A percentile compares a stretch with the other conserved stretches of the same genome.
Evolutionary conservation across 2,797 vertebrate species (phyloP).

Genomic region (Hydrophis major): DNA sequence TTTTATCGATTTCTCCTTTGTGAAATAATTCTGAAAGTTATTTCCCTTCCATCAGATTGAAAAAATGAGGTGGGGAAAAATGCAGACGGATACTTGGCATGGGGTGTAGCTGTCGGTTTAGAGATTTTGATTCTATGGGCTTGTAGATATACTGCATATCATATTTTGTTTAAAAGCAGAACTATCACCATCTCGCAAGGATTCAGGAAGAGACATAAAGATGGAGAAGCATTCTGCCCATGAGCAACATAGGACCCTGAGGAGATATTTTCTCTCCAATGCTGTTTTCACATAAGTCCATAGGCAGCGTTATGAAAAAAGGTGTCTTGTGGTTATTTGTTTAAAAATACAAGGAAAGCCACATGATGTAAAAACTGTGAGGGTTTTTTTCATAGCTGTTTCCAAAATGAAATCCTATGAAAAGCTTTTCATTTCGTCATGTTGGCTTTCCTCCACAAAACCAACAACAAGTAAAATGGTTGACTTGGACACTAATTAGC

Average conservation of each 20-base stretch:
- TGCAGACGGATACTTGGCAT: background rate
- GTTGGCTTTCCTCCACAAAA: background rate
- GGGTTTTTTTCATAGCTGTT: conserved; percentile 33
- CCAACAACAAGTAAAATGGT: background rate
- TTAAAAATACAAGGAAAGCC: conserved; percentile 58
- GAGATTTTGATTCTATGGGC: background rate
- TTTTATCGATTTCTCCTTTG: background rate
- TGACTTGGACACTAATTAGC: conserved; percentile 2
- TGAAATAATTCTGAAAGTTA: background rate
- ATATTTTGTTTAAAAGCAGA: background rate
- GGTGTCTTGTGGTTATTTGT: conserved; percentile 19
- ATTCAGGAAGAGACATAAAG: background rate
- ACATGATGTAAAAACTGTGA: conserved; percentile 38
- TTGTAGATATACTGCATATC: background rate
- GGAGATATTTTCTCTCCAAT: background rate
- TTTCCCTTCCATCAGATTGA: background rate
- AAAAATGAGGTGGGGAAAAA: background rate
- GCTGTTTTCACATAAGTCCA: background rate
- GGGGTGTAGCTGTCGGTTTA: background rate
- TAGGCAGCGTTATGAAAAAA: background rate
- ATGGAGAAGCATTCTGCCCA: background rate
- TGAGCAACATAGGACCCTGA: background rate
- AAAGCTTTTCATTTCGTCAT: background rate
- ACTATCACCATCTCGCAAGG: background rate
- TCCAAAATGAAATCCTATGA: background rate